phyloP scores from a whole-genome alignment of 2,113 vertebrate species.

The Dicaeum eximium region DNA sequence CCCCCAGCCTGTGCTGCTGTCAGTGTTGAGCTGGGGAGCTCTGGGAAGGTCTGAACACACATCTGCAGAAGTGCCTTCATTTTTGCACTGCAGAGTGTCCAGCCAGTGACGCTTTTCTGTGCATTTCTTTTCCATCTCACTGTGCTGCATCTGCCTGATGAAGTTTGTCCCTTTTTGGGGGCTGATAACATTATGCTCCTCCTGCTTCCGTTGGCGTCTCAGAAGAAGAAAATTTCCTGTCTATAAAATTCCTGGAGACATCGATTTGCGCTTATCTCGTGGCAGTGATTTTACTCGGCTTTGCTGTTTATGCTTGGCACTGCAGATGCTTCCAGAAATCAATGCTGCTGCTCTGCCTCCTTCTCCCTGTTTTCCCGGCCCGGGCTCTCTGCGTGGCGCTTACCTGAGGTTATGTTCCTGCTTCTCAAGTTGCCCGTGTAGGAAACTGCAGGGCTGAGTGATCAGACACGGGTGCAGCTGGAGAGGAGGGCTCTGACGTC shows the following conservation, averaged over 20 bases:
- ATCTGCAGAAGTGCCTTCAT: rapidly evolving
- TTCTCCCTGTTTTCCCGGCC: neutral
- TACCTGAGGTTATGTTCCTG: rapidly evolving
- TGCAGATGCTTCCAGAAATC: neutral
- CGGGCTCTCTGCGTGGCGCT: neutral
- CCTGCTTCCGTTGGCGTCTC: neutral
- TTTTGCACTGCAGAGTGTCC: neutral
- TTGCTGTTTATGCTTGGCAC: neutral
- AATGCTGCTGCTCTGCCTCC: neutral
- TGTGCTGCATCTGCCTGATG: neutral
- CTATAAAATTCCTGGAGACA: neutral
- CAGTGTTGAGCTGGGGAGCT: rapidly evolving
- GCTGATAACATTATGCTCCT: neutral
- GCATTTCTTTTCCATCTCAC: neutral
- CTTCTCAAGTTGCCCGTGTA: neutral
- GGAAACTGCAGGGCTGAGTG: neutral
- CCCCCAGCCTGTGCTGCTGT: neutral
- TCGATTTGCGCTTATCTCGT: neutral
- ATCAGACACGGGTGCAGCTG: neutral
- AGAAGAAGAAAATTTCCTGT: neutral
- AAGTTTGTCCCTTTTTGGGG: neutral
- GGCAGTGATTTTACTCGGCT: neutral
- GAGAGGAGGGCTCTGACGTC: neutral
- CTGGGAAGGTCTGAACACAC: rapidly evolving
- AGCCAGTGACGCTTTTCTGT: neutral